These are phyloP conservation scores for Magallana ariakensis DNA, from an alignment of 1,140 invertebrate genomes.

Conservation along the genomic window DNA sequence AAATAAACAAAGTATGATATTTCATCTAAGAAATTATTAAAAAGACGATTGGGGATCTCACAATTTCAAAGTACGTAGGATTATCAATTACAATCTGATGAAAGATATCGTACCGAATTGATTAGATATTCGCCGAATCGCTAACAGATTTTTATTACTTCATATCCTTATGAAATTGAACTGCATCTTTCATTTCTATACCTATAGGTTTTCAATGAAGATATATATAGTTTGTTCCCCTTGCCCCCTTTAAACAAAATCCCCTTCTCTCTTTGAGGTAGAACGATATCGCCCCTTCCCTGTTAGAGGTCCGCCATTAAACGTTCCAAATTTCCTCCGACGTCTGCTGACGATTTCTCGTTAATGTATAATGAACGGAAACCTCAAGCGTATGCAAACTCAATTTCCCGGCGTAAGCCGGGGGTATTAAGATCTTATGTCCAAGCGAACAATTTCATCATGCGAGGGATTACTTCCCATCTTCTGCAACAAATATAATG, in stretches of 20 bases:
- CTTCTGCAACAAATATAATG: slow-evolving; percentile 56
- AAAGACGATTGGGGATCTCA: background rate
- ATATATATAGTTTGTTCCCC: slow-evolving; percentile 23
- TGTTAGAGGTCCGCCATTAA: slow-evolving; percentile 27
- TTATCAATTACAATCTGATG: slow-evolving; percentile 30
- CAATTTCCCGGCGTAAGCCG: slow-evolving; percentile 62
- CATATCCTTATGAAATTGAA: slow-evolving; percentile 27
- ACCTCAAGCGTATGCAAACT: slow-evolving; percentile 58
- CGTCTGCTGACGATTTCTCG: slow-evolving; percentile 52
- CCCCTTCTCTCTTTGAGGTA: slow-evolving; percentile 24
- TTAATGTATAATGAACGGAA: slow-evolving; percentile 55
- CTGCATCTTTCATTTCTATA: slow-evolving; percentile 11
- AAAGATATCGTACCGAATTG: background rate
- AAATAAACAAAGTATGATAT: slow-evolving; percentile 15
- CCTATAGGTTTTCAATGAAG: background rate
- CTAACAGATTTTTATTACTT: slow-evolving; percentile 25
- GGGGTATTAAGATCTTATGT: slow-evolving; percentile 60
- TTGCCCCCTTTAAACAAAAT: slow-evolving; percentile 4
- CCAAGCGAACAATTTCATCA: slow-evolving; percentile 61
- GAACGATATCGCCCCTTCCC: slow-evolving; percentile 12
- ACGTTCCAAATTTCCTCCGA: slow-evolving; percentile 36
- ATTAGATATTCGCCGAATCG: slow-evolving; percentile 11
- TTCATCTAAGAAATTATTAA: slow-evolving; percentile 21
- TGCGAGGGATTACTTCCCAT: slow-evolving; percentile 57
- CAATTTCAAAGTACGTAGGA: slow-evolving; percentile 13